A percentile compares a stretch with the other conserved stretches of the same genome.
Evolutionary conservation across 1,140 invertebrate species (phyloP).

Genomic region (Chironomus tepperi): DNA sequence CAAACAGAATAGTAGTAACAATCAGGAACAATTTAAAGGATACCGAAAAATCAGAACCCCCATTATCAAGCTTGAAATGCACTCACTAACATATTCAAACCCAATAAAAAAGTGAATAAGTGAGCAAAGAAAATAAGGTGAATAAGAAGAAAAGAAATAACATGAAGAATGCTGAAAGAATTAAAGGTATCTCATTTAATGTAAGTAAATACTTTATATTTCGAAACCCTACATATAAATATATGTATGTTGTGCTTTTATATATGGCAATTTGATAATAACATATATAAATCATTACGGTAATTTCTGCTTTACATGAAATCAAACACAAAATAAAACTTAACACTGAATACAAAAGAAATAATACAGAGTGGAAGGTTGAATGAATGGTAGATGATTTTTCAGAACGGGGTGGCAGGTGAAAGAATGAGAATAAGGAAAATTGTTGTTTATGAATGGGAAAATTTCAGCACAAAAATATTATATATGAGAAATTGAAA

Average conservation of each 20-base stretch:
- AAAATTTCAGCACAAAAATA: no score
- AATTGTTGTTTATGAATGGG: no score
- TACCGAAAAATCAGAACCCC: no score
- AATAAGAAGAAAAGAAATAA: no score
- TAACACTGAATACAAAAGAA: background rate
- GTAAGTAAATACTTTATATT: background rate
- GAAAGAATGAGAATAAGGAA: background rate
- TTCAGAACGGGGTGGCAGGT: background rate
- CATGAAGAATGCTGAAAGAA: background rate
- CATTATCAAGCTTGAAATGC: no score
- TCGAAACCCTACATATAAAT: background rate
- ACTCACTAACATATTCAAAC: no score
- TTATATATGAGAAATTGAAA: no score
- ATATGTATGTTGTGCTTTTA: background rate
- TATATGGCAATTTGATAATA: slow-evolving; percentile 8
- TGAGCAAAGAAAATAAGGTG: background rate
- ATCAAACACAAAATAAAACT: background rate
- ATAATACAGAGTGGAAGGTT: background rate
- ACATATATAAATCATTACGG: background rate
- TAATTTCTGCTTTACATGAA: slow-evolving; percentile 14
- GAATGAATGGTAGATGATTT: background rate
- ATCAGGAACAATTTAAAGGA: no score
- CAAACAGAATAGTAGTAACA: no score
- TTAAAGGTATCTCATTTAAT: background rate
- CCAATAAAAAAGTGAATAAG: no score